Conservation (phyloP, 2,888 invertebrate species). For the Sphaerophoria rueppellii region DNA sequence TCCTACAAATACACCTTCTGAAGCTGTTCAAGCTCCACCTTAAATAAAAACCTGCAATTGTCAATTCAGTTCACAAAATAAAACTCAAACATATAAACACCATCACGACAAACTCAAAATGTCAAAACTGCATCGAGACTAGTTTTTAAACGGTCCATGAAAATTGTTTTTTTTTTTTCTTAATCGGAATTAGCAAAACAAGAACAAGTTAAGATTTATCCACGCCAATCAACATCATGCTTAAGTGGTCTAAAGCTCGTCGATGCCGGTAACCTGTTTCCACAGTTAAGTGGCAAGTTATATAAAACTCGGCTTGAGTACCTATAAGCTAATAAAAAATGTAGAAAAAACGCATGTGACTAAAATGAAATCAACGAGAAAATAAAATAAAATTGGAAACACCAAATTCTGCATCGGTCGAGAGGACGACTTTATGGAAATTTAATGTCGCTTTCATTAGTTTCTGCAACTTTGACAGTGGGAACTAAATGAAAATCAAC, state of each 20-base stretch:
- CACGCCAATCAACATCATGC: constrained; percentile 22
- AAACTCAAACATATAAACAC: background rate
- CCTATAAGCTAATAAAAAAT: background rate
- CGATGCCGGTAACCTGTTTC: constrained; percentile 65
- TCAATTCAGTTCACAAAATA: constrained; percentile 5
- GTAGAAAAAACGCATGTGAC: constrained; percentile 10
- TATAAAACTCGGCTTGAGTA: constrained; percentile 43
- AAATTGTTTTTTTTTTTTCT: constrained; percentile 30
- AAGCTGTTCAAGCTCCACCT: constrained; percentile 16
- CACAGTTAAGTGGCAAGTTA: constrained; percentile 46
- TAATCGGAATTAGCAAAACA: constrained; percentile 50
- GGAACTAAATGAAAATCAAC: background rate
- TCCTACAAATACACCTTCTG: background rate
- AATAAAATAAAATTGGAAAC: background rate
- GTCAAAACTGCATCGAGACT: constrained; percentile 67
- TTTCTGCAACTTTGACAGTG: constrained; percentile 36
- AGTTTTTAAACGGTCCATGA: constrained; percentile 53
- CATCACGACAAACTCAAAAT: constrained; percentile 40
- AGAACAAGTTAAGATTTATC: constrained; percentile 42
- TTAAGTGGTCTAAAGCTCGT: constrained; percentile 8
- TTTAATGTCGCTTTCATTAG: constrained; percentile 69
- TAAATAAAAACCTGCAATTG: background rate
- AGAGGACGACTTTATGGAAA: constrained; percentile 65
- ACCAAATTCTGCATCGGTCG: constrained; percentile 13
- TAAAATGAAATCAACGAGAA: constrained; percentile 21